These are phyloP conservation scores for Nephrotoma appendiculata DNA, from an alignment of 2,888 invertebrate species.

Conservation along the genomic window DNA sequence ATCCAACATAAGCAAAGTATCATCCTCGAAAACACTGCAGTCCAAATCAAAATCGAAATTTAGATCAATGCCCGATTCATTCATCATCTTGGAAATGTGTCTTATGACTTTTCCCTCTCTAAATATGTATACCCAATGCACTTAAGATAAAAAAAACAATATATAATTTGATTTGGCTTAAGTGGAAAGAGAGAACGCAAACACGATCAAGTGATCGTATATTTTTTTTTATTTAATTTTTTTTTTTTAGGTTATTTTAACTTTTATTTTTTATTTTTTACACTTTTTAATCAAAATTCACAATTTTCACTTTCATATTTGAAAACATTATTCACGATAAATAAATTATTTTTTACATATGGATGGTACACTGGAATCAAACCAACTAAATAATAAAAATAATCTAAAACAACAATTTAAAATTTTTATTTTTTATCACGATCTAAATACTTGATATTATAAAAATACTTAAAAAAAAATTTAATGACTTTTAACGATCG, in stretches of 20 bases:
- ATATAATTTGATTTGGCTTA: neutral
- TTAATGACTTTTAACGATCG: neutral
- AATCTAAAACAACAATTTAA: neutral
- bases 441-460: neutral
- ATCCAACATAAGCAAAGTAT: conserved; percentile 36
- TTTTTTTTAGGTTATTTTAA: neutral
- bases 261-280: neutral
- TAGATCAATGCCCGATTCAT: conserved; percentile 48
- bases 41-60: conserved; percentile 45
- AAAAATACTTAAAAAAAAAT: neutral
- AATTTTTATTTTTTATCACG: neutral
- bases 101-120: neutral
- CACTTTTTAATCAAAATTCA: neutral
- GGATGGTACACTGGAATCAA: neutral
- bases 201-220: neutral
- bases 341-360: neutral
- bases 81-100: conserved; percentile 17
- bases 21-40: conserved; percentile 34
- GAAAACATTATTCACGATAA: neutral
- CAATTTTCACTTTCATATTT: neutral
- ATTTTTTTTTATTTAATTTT: neutral
- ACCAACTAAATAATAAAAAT: neutral
- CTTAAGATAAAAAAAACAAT: neutral
- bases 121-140: neutral
- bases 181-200: neutral